Evolutionary conservation across 2,113 vertebrate genomes (phyloP).

Genomic region (Thomomys bottae): DNA sequence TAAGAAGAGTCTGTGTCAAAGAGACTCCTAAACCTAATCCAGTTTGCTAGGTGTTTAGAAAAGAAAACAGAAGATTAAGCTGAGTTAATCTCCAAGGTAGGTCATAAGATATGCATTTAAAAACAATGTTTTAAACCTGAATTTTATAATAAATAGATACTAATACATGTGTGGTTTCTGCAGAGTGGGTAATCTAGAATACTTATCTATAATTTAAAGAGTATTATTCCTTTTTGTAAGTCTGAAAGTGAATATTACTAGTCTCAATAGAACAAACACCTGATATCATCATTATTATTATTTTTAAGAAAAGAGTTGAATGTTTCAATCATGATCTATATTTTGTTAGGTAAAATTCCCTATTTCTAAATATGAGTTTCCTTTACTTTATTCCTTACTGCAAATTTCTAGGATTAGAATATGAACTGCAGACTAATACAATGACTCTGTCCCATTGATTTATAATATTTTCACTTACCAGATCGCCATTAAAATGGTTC

Average conservation of each 20-base stretch:
- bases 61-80: neutral
- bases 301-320: neutral
- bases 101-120: neutral
- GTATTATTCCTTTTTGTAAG: neutral
- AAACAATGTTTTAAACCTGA: neutral
- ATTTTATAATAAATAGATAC: neutral
- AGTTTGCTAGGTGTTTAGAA: neutral
- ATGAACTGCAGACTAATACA: neutral
- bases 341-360: neutral
- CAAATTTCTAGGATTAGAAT: neutral
- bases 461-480: slow-evolving; percentile 29
- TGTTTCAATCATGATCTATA: neutral
- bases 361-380: too few species aligned
- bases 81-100: neutral
- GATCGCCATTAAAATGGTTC: neutral
- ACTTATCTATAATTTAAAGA: neutral
- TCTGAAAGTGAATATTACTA: neutral
- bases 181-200: neutral
- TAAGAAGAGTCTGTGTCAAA: slow-evolving; percentile 56
- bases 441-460: neutral
- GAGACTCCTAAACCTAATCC: neutral
- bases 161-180: neutral
- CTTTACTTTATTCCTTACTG: too few species aligned
- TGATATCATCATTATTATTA: slow-evolving; percentile 22
- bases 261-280: neutral